Percentiles rank a stretch among this genome's conserved stretches.
Conservation (phyloP, 2,113 vertebrate genomes). For the Corythoichthys intestinalis region DNA sequence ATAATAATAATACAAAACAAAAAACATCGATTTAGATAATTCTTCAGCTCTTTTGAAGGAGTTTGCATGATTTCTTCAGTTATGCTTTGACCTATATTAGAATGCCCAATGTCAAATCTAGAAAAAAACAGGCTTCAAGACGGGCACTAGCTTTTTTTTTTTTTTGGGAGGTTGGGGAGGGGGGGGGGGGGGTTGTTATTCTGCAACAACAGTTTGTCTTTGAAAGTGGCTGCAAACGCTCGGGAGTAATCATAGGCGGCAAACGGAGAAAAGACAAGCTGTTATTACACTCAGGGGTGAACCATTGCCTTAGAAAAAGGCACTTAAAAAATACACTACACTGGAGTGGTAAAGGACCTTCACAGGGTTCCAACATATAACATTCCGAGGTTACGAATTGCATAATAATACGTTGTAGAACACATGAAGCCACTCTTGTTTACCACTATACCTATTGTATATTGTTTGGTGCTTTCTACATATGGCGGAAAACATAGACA, state of each 20-base stretch:
- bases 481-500: no score
- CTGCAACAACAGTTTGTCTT: constrained; percentile 23
- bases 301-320: constrained; percentile 24
- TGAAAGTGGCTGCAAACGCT: constrained; percentile 26
- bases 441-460: neutral
- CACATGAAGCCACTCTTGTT: neutral
- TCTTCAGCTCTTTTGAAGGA: neutral
- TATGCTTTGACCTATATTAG: neutral
- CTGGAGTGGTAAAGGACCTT: neutral
- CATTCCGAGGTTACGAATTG: neutral
- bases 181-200: constrained; percentile 17
- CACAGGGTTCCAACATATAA: neutral
- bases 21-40: neutral
- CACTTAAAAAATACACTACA: neutral
- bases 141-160: constrained; percentile 6
- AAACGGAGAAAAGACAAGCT: constrained; percentile 45
- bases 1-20: no score
- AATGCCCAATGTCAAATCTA: constrained; percentile 8
- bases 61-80: neutral
- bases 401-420: neutral
- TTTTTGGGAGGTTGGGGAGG: neutral
- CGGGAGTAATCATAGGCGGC: constrained; percentile 36
- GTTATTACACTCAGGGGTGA: constrained; percentile 44
- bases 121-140: constrained; percentile 19
- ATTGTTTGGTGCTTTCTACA: no score